Conservation (phyloP, 2,797 vertebrate species). For the Pempheris klunzingeri region DNA sequence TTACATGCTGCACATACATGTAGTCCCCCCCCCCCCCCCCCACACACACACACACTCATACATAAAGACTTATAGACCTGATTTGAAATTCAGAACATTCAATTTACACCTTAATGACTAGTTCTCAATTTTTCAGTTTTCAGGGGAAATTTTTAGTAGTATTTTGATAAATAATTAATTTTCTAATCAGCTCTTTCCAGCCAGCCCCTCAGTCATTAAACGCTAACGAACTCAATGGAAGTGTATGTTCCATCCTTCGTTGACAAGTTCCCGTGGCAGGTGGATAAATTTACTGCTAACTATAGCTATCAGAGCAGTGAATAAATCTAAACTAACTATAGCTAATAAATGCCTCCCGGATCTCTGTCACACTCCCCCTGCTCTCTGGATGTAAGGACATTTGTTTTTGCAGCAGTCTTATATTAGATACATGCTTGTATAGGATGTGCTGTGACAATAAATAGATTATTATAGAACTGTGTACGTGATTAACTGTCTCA, state of each 20-base stretch:
- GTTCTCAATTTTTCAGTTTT: slow-evolving; percentile 75
- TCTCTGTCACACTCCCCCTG: slow-evolving; percentile 32
- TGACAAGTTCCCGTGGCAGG: slow-evolving; percentile 72
- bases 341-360: slow-evolving; percentile 65
- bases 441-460: not conserved
- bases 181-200: slow-evolving; percentile 80
- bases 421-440: not conserved
- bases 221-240: slow-evolving; percentile 69
- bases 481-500: not conserved
- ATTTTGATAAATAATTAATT: slow-evolving; percentile 85
- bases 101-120: slow-evolving; percentile 75
- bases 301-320: slow-evolving; percentile 78
- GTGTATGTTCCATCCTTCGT: slow-evolving; percentile 71
- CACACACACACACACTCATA: not conserved
- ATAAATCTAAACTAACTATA: slow-evolving; percentile 77
- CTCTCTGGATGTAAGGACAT: slow-evolving; percentile 25
- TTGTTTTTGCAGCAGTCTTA: slow-evolving; percentile 11
- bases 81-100: slow-evolving; percentile 64
- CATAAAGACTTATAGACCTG: slow-evolving; percentile 25
- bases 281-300: slow-evolving; percentile 82
- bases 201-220: slow-evolving; percentile 75
- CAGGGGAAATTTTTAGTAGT: slow-evolving; percentile 77
- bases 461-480: not conserved
- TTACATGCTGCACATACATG: not conserved
- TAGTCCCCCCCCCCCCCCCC: too few species aligned